These are phyloP conservation scores for Neodiprion virginianus DNA, from an alignment of 1,140 invertebrate genomes.

Conservation along the genomic window DNA sequence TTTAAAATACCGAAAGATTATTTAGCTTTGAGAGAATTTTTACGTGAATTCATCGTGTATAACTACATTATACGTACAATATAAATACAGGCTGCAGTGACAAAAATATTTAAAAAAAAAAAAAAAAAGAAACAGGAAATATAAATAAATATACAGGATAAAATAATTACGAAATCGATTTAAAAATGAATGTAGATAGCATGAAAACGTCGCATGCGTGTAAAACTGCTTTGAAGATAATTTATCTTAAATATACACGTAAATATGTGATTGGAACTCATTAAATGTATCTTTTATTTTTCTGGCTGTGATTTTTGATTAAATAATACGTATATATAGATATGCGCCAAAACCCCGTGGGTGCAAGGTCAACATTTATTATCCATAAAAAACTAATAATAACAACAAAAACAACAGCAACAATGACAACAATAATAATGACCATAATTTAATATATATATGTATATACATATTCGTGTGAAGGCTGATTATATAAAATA, in stretches of 20 bases:
- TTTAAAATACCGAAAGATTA: constrained; percentile 35
- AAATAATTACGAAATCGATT: neutral
- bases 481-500: constrained; percentile 22
- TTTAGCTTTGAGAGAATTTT: constrained; percentile 18
- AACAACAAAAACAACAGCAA: no score
- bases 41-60: neutral
- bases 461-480: constrained; percentile 10
- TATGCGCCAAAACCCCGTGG: neutral
- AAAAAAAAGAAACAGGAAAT: constrained; percentile 16
- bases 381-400: no score
- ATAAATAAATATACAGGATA: constrained; percentile 9
- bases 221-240: neutral
- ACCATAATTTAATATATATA: neutral
- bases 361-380: no score
- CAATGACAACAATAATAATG: no score
- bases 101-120: neutral
- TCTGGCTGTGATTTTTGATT: constrained; percentile 21
- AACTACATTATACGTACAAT: no score
- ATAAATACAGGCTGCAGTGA: no score
- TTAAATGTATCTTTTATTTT: constrained; percentile 14
- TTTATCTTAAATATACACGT: neutral
- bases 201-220: no score
- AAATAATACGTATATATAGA: neutral
- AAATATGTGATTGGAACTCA: constrained; percentile 7
- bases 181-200: no score